Evolutionary conservation across 1,140 invertebrate genomes (phyloP).

Genomic region (Brachionus plicatilis): DNA sequence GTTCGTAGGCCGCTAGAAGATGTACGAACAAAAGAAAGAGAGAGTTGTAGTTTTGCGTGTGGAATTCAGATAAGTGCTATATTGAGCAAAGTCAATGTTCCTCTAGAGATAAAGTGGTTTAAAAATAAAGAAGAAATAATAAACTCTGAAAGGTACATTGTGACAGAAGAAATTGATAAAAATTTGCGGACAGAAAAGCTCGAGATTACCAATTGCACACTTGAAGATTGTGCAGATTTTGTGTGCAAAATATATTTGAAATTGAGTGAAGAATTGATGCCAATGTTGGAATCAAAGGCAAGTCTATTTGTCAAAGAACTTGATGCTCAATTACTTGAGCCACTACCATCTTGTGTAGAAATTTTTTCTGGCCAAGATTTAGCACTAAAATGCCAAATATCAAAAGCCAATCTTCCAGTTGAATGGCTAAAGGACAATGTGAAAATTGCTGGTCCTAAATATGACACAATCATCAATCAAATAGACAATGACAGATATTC

Average conservation of each 20-base stretch:
- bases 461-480: not conserved
- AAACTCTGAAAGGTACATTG: not conserved
- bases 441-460: not conserved
- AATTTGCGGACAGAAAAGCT: not conserved
- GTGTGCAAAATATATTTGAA: not conserved
- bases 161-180: not conserved
- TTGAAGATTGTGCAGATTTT: not conserved
- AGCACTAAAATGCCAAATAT: not conserved
- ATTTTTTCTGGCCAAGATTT: not conserved
- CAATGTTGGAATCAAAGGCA: not conserved
- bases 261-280: not conserved
- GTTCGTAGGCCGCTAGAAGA: not conserved
- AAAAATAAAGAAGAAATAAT: not conserved
- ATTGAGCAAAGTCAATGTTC: not conserved
- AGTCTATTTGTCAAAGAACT: not conserved
- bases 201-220: not conserved
- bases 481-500: not conserved
- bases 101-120: not conserved
- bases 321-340: not conserved
- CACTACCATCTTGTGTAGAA: not conserved
- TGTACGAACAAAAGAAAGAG: not conserved
- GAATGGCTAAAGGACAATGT: conserved; percentile 8
- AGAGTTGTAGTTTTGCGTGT: not conserved
- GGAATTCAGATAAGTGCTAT: not conserved
- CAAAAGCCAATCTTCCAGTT: not conserved